Base-by-base conservation (phyloP, 2,888 invertebrate species). In the Sturmia bella region DNA sequence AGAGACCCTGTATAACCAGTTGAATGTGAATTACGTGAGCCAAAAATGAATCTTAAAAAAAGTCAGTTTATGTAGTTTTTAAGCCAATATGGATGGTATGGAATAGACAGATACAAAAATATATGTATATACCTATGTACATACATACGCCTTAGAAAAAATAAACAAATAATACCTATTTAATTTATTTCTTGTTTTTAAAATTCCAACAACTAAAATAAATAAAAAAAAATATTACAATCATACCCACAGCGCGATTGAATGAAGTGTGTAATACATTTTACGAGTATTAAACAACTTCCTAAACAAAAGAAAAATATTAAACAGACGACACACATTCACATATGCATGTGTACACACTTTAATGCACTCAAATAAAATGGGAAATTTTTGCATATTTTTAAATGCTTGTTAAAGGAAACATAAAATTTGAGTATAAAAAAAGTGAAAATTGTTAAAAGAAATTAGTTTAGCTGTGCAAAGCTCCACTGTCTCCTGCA, bases 11-110 rank as follows among this genome's bases (percentile, higher is more conserved):
- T 77, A 70, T 75, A 84, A 84, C 76, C 80, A 83, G 83, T 83
- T 82, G 68, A 80, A 78, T 85, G 75, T 82, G 75, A 83, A 84
- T 85, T 85, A 85, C 85, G 85, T 85, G 85, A 84, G 83, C 78
- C 73, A 77, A 77, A 81, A 70, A 57, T 17, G 57, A 45, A 75
- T 43, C 32, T 54, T 61, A 63, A 43, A 61, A 64, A 77, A 64
- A 72, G 43, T 64, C 32, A 24, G 63, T 64, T 56, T 64, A 61
- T 52, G 64, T 57, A 13, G 57, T 57, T 41, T 72, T 59, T 39
- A 32, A 66, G 27, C 57, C 57, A 61, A 43, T 72, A 66, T 50
- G 72, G 52, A 13, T 50, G 72, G 52, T 12, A 50, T 61, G 76
- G 32, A 66, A 66, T 21, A 73, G 43, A 66, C 63, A 69, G 19